Base-by-base conservation (phyloP, 2,888 invertebrate species). In the Drosophila helvetica region DNA sequence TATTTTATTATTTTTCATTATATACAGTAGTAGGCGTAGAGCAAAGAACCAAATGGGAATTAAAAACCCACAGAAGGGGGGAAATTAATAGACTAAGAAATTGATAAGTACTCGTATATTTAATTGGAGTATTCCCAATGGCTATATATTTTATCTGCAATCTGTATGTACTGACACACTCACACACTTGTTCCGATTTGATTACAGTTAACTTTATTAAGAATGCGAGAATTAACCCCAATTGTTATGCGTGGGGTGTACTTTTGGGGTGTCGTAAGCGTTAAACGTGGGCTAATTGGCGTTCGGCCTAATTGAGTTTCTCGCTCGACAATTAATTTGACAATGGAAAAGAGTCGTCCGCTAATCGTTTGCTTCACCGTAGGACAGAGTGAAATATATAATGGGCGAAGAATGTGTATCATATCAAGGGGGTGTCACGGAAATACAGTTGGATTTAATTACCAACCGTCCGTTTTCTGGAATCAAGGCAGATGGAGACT, bases 261-360 rank as follows among this genome's bases (percentile, higher is more conserved):
- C 19, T 53, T 38, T 53, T 18, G 68, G 42, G 55, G 65, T 55
- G 38, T 38, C n/a, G 38, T n/a, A 38, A 38, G 38, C 55, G 68
- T 67, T 67, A 66, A 66, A 50, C n/a, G 12, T 30, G 18, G 9
- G 48, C 46, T 66, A 66, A 66, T 66, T 66, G 68, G 30, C 65
- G 15, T n/a, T 18, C 67, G 55, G 67, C 54, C 55, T 55, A 71
- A 71, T 71, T 71, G 69, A 54, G 72, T 55, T 72, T 72, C n/a
- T n/a, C 47, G 55, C 72, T 52, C 64, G 38, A 48, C 70, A 71
- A 71, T 71, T 71, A 73, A 73, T 64, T 56, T 33, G 53, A 56
- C 64, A 56, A 56, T 56, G 46, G 18, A 56, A 56, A 56, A 47
- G 38, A 38, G 15, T 38, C 38, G 52, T n/a, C 19, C 30, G 62